Conservation (phyloP, 2,797 vertebrate species). For the Crax fasciolata region DNA sequence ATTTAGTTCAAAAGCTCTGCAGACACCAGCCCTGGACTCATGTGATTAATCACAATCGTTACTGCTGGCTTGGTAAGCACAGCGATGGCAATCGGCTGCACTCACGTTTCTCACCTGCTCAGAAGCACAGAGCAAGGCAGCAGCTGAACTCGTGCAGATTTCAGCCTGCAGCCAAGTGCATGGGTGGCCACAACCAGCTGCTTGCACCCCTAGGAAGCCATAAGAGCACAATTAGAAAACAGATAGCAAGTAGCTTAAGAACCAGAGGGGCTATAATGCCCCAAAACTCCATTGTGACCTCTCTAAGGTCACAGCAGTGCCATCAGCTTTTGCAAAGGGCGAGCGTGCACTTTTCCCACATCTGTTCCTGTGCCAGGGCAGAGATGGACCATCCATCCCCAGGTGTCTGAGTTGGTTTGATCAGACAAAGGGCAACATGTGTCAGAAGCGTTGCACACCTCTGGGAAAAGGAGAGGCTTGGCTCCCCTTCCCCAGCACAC, state of each 20-base stretch:
- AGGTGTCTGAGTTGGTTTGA: neutral
- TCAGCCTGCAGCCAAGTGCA: neutral
- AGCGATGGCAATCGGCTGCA: neutral
- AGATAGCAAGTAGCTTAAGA: neutral
- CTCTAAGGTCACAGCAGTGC: neutral
- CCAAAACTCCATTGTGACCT: rapidly evolving
- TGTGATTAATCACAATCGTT: slow-evolving; percentile 19
- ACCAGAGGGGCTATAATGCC: neutral
- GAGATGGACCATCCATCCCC: neutral
- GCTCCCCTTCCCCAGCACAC: neutral
- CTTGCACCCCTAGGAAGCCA: neutral
- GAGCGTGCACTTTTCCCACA: neutral
- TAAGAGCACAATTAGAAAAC: neutral
- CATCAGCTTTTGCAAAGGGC: neutral
- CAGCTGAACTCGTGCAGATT: neutral
- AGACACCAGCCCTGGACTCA: neutral
- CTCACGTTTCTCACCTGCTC: neutral
- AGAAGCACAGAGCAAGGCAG: neutral
- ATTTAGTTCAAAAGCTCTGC: slow-evolving; percentile 49
- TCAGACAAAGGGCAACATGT: neutral
- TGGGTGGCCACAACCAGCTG: neutral
- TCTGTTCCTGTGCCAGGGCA: neutral
- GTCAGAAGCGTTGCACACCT: rapidly evolving
- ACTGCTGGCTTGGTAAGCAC: neutral
- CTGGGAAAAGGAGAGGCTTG: neutral